Evolutionary conservation across 1,140 invertebrate species (phyloP).

Genomic region (Drosophila miranda): DNA sequence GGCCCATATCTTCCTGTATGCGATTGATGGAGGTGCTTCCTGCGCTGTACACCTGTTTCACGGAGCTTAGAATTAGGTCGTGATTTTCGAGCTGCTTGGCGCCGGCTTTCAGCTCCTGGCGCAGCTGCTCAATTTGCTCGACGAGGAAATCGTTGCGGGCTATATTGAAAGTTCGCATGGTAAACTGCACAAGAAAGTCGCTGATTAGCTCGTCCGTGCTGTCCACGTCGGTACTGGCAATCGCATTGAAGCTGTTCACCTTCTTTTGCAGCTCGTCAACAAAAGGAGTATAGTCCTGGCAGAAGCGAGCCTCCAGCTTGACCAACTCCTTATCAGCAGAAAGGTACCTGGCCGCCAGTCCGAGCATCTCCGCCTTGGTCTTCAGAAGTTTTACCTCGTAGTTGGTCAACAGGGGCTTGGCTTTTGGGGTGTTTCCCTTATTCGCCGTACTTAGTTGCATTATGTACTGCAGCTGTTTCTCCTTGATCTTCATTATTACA

Average conservation of each 20-base stretch:
- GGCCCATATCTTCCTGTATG: slow-evolving; percentile 73
- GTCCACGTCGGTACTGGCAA: slow-evolving; percentile 35
- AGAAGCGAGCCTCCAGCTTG: slow-evolving; percentile 56
- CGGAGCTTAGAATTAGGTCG: slow-evolving; percentile 64
- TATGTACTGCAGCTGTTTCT: slow-evolving; percentile 68
- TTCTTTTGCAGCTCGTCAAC: slow-evolving; percentile 63
- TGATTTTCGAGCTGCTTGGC: slow-evolving; percentile 64
- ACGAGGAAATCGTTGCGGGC: slow-evolving; percentile 62
- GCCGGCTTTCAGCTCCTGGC: slow-evolving; percentile 52
- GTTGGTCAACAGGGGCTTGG: slow-evolving; percentile 43
- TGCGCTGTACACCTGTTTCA: slow-evolving; percentile 70
- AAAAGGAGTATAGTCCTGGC: slow-evolving; percentile 52
- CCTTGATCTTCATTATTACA: slow-evolving; percentile 67
- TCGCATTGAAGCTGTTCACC: slow-evolving; percentile 63
- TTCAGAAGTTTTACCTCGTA: slow-evolving; percentile 70
- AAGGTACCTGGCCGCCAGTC: slow-evolving; percentile 57
- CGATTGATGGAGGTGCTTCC: slow-evolving; percentile 68
- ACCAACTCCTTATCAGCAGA: slow-evolving; percentile 49
- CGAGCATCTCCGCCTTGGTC: slow-evolving; percentile 64
- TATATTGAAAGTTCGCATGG: slow-evolving; percentile 59
- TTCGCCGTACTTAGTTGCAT: slow-evolving; percentile 49
- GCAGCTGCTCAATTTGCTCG: slow-evolving; percentile 67
- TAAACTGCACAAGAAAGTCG: slow-evolving; percentile 71
- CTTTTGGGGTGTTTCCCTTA: background rate
- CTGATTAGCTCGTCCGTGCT: slow-evolving; percentile 65